These are phyloP conservation scores for Torymus auratus DNA, from an alignment of 2,888 invertebrate genomes.

Conservation along the genomic window DNA sequence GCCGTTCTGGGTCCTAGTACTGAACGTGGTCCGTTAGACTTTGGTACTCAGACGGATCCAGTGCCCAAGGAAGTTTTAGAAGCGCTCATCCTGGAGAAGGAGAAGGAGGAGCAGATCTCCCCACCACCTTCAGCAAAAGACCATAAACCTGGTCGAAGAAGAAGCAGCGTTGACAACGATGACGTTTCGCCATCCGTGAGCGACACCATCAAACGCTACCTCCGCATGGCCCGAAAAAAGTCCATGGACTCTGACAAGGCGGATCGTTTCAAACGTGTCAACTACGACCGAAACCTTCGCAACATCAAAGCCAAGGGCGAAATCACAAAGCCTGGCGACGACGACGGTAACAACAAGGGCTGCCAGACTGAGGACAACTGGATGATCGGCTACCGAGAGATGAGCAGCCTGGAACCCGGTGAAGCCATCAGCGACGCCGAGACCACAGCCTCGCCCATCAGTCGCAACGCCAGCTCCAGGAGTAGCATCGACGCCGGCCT, in stretches of 20 bases:
- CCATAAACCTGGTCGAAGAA: slow-evolving; percentile 78
- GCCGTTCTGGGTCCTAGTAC: slow-evolving; percentile 82
- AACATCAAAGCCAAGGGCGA: slow-evolving; percentile 89
- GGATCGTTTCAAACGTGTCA: slow-evolving; percentile 90
- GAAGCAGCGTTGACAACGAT: slow-evolving; percentile 89
- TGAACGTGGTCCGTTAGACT: slow-evolving; percentile 78
- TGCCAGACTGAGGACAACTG: slow-evolving; percentile 88
- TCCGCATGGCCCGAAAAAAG: slow-evolving; percentile 92
- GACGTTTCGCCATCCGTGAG: slow-evolving; percentile 92
- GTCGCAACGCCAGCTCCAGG: slow-evolving; percentile 78
- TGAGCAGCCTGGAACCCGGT: slow-evolving; percentile 74
- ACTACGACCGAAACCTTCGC: slow-evolving; percentile 90
- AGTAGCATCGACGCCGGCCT: slow-evolving; percentile 78
- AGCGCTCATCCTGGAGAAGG: slow-evolving; percentile 77
- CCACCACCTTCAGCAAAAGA: slow-evolving; percentile 74
- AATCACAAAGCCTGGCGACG: slow-evolving; percentile 86
- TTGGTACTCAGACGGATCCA: slow-evolving; percentile 82
- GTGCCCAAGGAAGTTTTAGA: slow-evolving; percentile 80
- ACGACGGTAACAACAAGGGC: slow-evolving; percentile 86
- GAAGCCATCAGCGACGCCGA: slow-evolving; percentile 72
- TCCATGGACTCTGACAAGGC: slow-evolving; percentile 88
- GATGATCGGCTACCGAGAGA: slow-evolving; percentile 80
- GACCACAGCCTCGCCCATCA: slow-evolving; percentile 73
- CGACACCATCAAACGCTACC: slow-evolving; percentile 90
- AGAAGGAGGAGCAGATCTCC: slow-evolving; percentile 73